phyloP scores from a whole-genome alignment of 2,888 invertebrate genomes.

The Lasioglossum vierecki region DNA sequence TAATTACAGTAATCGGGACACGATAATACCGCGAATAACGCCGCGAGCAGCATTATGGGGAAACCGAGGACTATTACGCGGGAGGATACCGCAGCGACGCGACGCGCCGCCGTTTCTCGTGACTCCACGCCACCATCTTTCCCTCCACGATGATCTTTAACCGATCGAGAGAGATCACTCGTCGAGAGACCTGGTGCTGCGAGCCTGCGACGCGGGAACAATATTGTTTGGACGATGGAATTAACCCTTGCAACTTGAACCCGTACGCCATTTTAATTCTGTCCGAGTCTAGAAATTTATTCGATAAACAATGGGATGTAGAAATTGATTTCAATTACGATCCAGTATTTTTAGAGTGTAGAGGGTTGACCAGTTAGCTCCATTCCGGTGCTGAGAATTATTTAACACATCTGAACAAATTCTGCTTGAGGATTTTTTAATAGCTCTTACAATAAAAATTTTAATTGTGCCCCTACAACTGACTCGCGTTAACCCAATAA shows the following conservation, averaged over 20 bases:
- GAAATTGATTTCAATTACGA: too few relatives aligned
- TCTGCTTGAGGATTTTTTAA: too few relatives aligned
- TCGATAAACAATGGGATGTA: too few relatives aligned
- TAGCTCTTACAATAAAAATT: too few relatives aligned
- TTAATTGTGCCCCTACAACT: too few relatives aligned
- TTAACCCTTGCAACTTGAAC: not conserved
- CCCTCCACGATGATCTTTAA: not conserved
- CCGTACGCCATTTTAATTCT: too few relatives aligned
- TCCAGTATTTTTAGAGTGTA: too few relatives aligned
- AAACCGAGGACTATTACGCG: constrained; percentile 36
- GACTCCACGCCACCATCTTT: constrained; percentile 30
- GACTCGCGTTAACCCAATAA: too few relatives aligned
- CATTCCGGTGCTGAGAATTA: too few relatives aligned
- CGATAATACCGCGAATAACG: constrained; percentile 61
- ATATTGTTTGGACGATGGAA: not conserved
- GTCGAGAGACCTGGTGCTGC: not conserved
- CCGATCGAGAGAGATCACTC: constrained; percentile 1
- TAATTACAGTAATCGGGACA: constrained; percentile 59
- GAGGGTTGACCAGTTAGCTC: too few relatives aligned
- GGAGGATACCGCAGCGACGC: constrained; percentile 1
- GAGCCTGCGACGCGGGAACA: not conserved
- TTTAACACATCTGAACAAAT: too few relatives aligned
- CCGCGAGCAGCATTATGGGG: constrained; percentile 27
- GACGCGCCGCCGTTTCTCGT: not conserved
- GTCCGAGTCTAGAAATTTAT: too few relatives aligned